Conservation (phyloP, 2,113 vertebrate genomes). For the Caranx ignobilis region DNA sequence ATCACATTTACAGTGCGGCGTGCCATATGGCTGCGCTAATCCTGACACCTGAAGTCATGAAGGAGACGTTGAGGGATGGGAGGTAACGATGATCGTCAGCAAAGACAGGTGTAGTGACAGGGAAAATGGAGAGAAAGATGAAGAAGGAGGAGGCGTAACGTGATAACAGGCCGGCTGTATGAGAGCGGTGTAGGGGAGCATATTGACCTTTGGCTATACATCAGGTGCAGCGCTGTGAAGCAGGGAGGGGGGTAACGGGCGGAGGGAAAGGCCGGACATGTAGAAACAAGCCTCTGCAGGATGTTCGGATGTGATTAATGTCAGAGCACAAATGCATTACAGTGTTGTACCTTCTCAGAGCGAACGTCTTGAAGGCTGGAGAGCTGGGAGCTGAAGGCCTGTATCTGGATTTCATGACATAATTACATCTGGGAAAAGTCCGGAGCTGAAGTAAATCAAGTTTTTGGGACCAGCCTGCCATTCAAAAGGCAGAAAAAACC, state of each 20-base stretch:
- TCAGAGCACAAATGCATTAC: too few relatives aligned
- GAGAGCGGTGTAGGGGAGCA: background rate
- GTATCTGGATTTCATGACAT: background rate
- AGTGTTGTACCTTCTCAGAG: too few relatives aligned
- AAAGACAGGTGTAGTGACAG: too few relatives aligned
- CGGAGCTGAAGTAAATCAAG: background rate
- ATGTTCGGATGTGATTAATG: background rate
- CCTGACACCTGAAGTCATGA: constrained; percentile 16
- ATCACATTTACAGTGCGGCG: background rate
- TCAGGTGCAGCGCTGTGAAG: constrained; percentile 9
- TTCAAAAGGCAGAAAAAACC: too few relatives aligned
- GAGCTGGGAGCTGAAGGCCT: background rate
- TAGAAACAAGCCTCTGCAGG: too few relatives aligned
- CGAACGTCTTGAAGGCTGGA: background rate
- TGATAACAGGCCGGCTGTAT: background rate
- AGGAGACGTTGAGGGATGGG: background rate
- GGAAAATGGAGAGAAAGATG: too few relatives aligned
- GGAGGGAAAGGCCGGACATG: background rate
- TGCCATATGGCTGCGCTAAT: constrained; percentile 38
- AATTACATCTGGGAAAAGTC: background rate
- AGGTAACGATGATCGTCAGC: background rate
- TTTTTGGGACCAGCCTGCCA: background rate
- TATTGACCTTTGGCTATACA: background rate
- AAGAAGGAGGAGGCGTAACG: background rate
- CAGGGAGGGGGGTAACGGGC: background rate